A percentile compares a stretch with the other conserved stretches of the same genome.
Evolutionary conservation across 2,888 invertebrate genomes (phyloP).

Genomic region (Hirtodrosophila alboralis): DNA sequence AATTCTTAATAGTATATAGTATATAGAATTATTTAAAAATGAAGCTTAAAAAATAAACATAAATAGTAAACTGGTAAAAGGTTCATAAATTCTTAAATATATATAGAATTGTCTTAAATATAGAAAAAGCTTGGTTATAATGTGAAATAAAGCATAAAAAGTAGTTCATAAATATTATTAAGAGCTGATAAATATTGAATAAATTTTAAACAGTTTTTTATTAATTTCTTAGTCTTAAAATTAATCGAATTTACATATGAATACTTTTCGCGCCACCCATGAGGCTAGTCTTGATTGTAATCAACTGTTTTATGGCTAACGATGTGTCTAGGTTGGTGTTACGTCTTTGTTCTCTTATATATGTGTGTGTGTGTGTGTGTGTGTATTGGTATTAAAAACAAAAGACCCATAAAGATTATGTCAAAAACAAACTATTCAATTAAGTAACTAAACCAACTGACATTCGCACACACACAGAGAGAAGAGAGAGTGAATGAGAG

Average conservation of each 20-base stretch:
- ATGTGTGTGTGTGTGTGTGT: constrained; percentile 22
- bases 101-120: no score
- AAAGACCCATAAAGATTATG: constrained; percentile 79
- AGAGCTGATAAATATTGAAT: no score
- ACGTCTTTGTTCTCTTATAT: constrained; percentile 60
- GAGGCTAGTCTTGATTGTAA: constrained; percentile 52
- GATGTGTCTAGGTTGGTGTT: constrained; percentile 60
- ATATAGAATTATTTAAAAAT: no score
- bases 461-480: constrained; percentile 68
- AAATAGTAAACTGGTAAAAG: no score
- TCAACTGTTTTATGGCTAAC: constrained; percentile 67
- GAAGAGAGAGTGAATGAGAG: background rate
- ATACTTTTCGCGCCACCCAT: constrained; percentile 56
- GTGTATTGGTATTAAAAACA: constrained; percentile 71
- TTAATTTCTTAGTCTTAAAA: no score
- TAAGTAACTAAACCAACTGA: constrained; percentile 80
- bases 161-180: no score
- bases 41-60: no score
- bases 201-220: no score
- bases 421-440: constrained; percentile 80
- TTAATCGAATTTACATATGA: constrained; percentile 3
- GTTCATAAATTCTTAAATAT: no score
- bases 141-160: no score
- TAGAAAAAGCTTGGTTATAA: no score
- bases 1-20: no score